A percentile compares a stretch with the other conserved stretches of the same genome.
These are phyloP conservation scores for Machimus atricapillus DNA, from an alignment of 2,888 invertebrate species.

Conservation along the genomic window DNA sequence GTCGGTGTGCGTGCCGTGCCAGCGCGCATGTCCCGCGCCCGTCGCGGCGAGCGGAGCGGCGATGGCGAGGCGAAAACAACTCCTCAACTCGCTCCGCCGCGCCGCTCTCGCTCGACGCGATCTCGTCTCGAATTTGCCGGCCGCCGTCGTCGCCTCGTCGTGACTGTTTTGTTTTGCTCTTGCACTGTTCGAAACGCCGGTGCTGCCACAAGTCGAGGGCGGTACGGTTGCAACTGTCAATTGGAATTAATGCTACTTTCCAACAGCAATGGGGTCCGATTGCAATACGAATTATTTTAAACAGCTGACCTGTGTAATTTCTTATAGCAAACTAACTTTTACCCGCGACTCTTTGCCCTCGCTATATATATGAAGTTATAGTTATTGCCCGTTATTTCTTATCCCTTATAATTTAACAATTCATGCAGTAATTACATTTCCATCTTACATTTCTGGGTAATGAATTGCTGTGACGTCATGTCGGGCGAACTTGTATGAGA, in stretches of 20 bases:
- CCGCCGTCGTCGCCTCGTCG: background rate
- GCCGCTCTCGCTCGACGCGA: background rate
- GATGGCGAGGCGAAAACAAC: slow-evolving; percentile 9
- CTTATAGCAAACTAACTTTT: too few species aligned
- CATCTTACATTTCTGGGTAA: too few species aligned
- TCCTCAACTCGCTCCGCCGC: background rate
- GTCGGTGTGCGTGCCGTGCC: background rate
- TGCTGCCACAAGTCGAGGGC: slow-evolving; percentile 7
- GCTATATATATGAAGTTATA: too few species aligned
- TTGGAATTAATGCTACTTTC: background rate
- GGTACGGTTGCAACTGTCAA: background rate
- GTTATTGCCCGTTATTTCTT: too few species aligned
- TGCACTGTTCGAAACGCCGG: background rate
- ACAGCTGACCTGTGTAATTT: background rate
- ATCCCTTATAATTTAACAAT: too few species aligned
- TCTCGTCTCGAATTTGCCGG: slow-evolving; percentile 8
- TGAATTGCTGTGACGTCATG: too few species aligned
- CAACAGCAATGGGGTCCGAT: background rate
- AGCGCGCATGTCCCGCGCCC: slow-evolving; percentile 22
- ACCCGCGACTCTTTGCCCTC: too few species aligned
- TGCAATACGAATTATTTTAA: background rate
- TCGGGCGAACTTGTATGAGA: too few species aligned
- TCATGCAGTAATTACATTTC: too few species aligned
- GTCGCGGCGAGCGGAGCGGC: background rate
- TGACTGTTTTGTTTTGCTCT: slow-evolving; percentile 14